A percentile compares a stretch with the other conserved stretches of the same genome.
Evolutionary conservation across 2,888 invertebrate species (phyloP).

Genomic region (Acanthopleura granulata): DNA sequence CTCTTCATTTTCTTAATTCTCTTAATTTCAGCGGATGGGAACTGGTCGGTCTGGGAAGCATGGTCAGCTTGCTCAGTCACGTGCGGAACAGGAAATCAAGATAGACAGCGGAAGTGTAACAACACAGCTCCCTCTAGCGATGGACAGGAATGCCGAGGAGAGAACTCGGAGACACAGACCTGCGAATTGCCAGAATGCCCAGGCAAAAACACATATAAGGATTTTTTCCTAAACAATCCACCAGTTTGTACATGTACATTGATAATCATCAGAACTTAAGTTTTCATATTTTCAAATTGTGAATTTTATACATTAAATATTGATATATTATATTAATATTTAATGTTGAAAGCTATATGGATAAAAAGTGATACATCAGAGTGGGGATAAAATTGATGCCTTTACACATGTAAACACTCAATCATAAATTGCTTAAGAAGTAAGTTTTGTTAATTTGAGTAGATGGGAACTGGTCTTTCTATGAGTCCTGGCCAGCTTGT

Average conservation of each 20-base stretch:
- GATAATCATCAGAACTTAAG: no score
- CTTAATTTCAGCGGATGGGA: slow-evolving; percentile 28
- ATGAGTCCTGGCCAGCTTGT: slow-evolving; percentile 29
- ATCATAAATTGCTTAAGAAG: no score
- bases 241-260: no score
- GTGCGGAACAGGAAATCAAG: slow-evolving; percentile 29
- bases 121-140: slow-evolving; percentile 22
- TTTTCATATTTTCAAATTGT: no score
- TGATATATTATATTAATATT: no score
- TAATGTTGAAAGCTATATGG: no score
- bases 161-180: slow-evolving; percentile 11
- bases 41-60: slow-evolving; percentile 28
- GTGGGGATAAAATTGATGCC: no score
- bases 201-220: not conserved
- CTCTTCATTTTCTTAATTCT: not conserved
- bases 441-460: no score
- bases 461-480: slow-evolving; percentile 27
- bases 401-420: no score
- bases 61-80: slow-evolving; percentile 30
- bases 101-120: slow-evolving; percentile 24
- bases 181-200: slow-evolving; percentile 18
- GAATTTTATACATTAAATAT: no score
- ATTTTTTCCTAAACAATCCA: no score
- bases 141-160: slow-evolving; percentile 22
- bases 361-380: no score